Percentiles rank a stretch among this genome's conserved stretches.
Conservation (phyloP, 2,888 invertebrate species). For the Biston stratarius region DNA sequence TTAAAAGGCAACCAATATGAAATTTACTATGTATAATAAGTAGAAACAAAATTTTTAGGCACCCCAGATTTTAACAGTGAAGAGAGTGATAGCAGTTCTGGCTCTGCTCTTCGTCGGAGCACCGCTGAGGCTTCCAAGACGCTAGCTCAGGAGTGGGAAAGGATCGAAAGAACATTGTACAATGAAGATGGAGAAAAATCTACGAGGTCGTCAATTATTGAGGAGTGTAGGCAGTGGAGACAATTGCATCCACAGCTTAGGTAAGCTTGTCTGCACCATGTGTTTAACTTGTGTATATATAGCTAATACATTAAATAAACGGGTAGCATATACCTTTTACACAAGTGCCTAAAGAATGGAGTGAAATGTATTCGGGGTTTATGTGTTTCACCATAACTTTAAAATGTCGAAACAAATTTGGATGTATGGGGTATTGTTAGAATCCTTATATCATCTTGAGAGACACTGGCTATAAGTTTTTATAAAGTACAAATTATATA, state of each 20-base stretch:
- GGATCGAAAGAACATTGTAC: constrained; percentile 85
- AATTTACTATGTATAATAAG: no score
- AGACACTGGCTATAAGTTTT: no score
- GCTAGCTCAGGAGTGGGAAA: constrained; percentile 84
- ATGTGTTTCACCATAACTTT: no score
- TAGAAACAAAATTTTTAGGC: constrained; percentile 51
- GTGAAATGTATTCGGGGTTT: no score
- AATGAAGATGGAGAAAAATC: constrained; percentile 83
- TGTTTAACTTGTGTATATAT: neutral
- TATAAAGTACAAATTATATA: no score
- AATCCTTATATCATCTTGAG: no score
- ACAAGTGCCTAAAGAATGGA: no score
- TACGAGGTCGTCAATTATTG: constrained; percentile 77
- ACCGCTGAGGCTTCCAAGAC: constrained; percentile 83
- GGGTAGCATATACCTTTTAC: no score
- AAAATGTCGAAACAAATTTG: no score
- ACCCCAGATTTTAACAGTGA: constrained; percentile 81
- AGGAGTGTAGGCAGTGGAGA: constrained; percentile 87
- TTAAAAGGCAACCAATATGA: no score
- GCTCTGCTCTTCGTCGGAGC: constrained; percentile 78
- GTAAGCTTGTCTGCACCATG: constrained; percentile 56
- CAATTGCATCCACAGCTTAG: constrained; percentile 86
- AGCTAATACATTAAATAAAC: no score
- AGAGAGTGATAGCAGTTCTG: constrained; percentile 84
- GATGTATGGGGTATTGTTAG: no score